Conservation (phyloP, 2,797 vertebrate genomes). For the Loris lydekkerianus region DNA sequence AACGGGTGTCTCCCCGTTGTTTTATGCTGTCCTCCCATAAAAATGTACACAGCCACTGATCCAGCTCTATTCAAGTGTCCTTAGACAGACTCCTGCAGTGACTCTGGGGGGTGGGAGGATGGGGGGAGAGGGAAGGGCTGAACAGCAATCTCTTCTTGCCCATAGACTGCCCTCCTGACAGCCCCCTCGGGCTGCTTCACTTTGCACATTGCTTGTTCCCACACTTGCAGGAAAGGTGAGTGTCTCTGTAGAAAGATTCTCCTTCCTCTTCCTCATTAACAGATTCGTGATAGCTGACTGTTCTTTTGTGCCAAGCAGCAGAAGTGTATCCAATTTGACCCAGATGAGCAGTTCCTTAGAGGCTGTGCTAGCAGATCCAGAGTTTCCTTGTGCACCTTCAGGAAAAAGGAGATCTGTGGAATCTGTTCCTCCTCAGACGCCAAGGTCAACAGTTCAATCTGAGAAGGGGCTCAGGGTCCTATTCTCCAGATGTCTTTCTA, state of each 20-base stretch:
- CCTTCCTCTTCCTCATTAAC: not conserved
- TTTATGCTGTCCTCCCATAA: not conserved
- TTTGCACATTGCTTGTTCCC: not conserved
- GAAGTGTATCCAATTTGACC: not conserved
- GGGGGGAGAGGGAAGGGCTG: not conserved
- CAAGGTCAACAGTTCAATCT: not conserved
- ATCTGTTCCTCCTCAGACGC: not conserved
- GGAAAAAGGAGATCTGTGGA: not conserved
- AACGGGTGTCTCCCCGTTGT: no score
- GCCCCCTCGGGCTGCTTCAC: not conserved
- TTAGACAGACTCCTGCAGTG: not conserved
- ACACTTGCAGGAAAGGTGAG: not conserved
- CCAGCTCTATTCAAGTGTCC: not conserved
- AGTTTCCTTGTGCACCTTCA: not conserved
- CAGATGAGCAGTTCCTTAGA: not conserved
- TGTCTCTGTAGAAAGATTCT: not conserved
- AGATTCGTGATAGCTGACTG: not conserved
- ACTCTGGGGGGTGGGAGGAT: not conserved
- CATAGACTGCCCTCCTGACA: not conserved
- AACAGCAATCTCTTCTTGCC: not conserved
- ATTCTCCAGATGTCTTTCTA: not conserved
- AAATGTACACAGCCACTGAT: not conserved
- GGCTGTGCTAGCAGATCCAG: not conserved
- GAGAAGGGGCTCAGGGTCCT: not conserved
- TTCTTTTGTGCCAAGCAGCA: not conserved